Conservation (phyloP, 2,113 vertebrate species). For the Polyodon spathula region DNA sequence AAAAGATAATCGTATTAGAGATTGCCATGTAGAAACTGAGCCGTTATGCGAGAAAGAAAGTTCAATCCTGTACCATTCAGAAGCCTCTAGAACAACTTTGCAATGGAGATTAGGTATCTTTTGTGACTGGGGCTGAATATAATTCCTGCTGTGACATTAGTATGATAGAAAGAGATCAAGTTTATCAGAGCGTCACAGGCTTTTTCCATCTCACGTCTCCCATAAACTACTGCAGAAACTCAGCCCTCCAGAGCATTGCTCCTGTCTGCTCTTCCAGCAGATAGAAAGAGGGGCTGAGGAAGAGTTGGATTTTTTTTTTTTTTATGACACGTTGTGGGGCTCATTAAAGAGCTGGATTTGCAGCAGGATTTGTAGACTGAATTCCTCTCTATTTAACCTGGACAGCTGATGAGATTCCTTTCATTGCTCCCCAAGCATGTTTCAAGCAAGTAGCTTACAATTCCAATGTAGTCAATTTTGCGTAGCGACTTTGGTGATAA, state of each 20-base stretch:
- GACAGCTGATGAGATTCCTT: too few relatives aligned
- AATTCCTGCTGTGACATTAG: slow-evolving; percentile 6
- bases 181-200: slow-evolving; percentile 9
- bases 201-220: not conserved
- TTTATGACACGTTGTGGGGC: too few relatives aligned
- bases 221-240: not conserved
- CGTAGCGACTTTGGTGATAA: too few relatives aligned
- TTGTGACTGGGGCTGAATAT: not conserved
- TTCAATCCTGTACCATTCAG: not conserved
- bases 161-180: slow-evolving; percentile 8
- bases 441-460: too few relatives aligned
- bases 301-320: too few relatives aligned
- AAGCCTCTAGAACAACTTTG: not conserved
- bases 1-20: not conserved
- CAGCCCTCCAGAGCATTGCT: not conserved
- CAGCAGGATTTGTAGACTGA: too few relatives aligned
- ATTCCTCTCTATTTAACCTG: too few relatives aligned
- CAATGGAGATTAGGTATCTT: not conserved
- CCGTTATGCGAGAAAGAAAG: not conserved
- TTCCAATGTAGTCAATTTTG: too few relatives aligned
- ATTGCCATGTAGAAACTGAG: not conserved
- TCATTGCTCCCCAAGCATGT: too few relatives aligned
- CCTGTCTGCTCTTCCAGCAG: not conserved
- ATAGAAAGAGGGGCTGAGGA: too few relatives aligned
- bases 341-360: too few relatives aligned